Base-by-base conservation (phyloP, 2,888 invertebrate species). In the Diploptera punctata region DNA sequence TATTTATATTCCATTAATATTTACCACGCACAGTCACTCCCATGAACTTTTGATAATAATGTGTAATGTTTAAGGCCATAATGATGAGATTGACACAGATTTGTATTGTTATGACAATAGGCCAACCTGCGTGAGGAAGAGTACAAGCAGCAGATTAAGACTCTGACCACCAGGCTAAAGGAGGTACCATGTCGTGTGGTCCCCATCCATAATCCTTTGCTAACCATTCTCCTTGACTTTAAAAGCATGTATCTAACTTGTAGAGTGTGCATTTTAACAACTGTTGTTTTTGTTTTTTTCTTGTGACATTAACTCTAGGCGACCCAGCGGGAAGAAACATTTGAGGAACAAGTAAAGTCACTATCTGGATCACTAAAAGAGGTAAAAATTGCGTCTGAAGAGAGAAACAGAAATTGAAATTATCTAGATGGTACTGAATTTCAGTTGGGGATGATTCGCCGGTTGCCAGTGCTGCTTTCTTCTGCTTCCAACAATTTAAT, bases 141-240 rank as follows among this genome's bases (percentile, higher is more conserved):
- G 86, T 98, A 98, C 93, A 98, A 98, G 91, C 95, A 97, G 87
- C 98, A 98, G 91, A 98, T 98, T 92, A 98, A 98, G 93, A 96
- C 94, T 86, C 91, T 97, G 86, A 96, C 95, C 87, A 94, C 95
- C 87, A 95, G 97, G 88, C 95, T 98, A 90, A 98, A 98, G 95
- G 98, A 98, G 98, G 98, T 98, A 92, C 86, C 80, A 44, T 84
- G 81, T 81, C 80, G 78, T 80, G 80, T 81, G 82, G 81, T 33
- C 52, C 52, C 24, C 52, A 31, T 26, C 68, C 47, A 80, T 81
- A 79, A 79, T 78, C 77, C 78, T 80, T 16, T 43, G 19, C 21
- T 38, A 44, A 44, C 43, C 62, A 18, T 57, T 38, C 18, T 57
- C 57, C 31, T 16, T 1, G 16, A 47, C 67, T 18, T 49, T 29